Percentiles rank a stretch among this genome's conserved stretches.
These are phyloP conservation scores for Ceratotherium simum DNA, from an alignment of 2,113 vertebrate species.

Conservation along the genomic window DNA sequence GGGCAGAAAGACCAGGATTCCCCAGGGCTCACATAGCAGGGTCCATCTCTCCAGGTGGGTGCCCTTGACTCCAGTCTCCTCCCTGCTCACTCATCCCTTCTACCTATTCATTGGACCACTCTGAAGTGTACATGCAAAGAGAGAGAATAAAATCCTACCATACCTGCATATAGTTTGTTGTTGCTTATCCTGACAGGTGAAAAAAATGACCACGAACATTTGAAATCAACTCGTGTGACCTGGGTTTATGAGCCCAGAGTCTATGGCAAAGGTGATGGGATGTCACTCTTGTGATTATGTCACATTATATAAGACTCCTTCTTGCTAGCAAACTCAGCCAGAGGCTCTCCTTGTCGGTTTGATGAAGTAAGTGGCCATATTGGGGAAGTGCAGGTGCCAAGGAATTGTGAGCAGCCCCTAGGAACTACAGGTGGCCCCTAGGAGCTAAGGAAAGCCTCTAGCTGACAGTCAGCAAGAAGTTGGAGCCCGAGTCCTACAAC, in stretches of 20 bases:
- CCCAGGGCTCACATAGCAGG: accelerated
- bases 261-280: not conserved
- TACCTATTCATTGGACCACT: accelerated
- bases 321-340: not conserved
- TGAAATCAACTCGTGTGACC: not conserved
- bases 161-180: accelerated
- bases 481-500: accelerated
- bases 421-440: not conserved
- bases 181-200: not conserved
- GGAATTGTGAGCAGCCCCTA: not conserved
- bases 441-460: not conserved
- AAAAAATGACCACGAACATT: not conserved
- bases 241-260: not conserved
- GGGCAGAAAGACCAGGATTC: not conserved
- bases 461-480: not conserved
- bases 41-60: not conserved
- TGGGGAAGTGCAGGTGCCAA: not conserved
- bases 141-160: not conserved
- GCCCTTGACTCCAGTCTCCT: not conserved
- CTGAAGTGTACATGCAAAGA: accelerated
- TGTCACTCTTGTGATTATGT: too few relatives aligned
- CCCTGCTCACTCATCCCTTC: not conserved
- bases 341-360: not conserved
- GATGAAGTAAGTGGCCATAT: not conserved
- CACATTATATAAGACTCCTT: not conserved